Base-by-base conservation (phyloP, 1,140 invertebrate genomes). In the Bathynomus jamesi region DNA sequence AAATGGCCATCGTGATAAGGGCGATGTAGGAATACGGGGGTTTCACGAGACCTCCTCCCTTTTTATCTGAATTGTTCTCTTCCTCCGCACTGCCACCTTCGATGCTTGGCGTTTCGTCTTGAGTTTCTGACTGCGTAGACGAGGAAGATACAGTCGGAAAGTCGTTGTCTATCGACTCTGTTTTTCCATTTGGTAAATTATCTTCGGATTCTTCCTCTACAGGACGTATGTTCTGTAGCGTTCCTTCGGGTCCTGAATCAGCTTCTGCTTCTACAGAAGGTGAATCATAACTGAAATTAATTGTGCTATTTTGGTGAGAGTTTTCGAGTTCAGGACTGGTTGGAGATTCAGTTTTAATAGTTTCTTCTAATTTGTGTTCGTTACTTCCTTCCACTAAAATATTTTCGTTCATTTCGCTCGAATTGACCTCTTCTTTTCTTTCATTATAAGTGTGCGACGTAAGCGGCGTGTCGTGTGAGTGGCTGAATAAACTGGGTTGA, bases 11-110 rank as follows among this genome's bases (percentile, higher is more conserved):
- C 0, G 96, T 97, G 78, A 98, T 99, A 0, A 98, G 85, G 0
- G 96, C 95, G 75, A 99, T 98, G 84, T 99, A 98, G 0, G 95
- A 98, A 82, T 98, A 99, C 0, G 96, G 95, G 1, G 96, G 96
- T 81, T 99, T 99, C 13, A 95, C 92, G 29, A 89, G 73, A 0
- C 84, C 83, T 32, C 79, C 78, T 32, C 79, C 78, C 31, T 78
- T 72, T 31, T 64, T 70, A 24, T 65, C 61, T 2, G 62, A 32
- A 21, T 70, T 70, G 10, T 77, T 73, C 2, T 53, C 65, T 21
- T 75, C 67, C 7, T 73, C 78, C 10, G 73, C 76, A 11, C 71
- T 65, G 11, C 63, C 69, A 32, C 73, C 61, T 4, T 63, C 69
- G 25, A 5, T 25, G 46, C 69, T 75, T 4, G 72, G 62, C 8